Evolutionary conservation across 2,888 invertebrate species (phyloP), one percentile per base, ranked within the genome.

Genomic region (Tanytarsus gracilentus): DNA sequence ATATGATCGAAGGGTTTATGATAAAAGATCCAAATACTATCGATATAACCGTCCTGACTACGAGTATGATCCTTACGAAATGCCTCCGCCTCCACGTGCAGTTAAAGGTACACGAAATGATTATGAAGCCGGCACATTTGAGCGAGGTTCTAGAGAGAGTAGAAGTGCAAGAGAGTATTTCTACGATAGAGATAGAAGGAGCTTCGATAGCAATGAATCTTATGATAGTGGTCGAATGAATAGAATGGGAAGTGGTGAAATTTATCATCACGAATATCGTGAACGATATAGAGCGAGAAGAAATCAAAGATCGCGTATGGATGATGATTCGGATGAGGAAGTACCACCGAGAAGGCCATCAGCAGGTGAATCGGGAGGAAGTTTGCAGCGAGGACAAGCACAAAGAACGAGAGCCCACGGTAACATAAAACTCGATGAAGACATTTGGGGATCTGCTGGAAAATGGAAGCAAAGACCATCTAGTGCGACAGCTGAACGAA

Each of bases 381-480:
- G 73, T 59, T 65, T 74, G 44, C 73, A 73, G 62, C 66, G 74
- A 16, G 70, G 72, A 6, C 4, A 21, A 26, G 40, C 25, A 6
- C 29, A 14, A 9, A 11, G 58, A 11, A 29, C 61, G 8, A 27
- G 18, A 25, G n/a, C n/a, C n/a, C 16, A 50, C 29, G 39, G 21
- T n/a, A 26, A 36, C 27, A 27, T n/a, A 11, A 3, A 27, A 18
- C 6, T 5, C 33, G 39, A 30, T 40, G 53, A 51, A 29, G 56
- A 61, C 25, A 30, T 30, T 8, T 9, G 61, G 71, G 70, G 71
- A 36, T 68, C 70, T 3, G 69, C 69, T 0, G 72, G 72, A 61
- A 74, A 74, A 52, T 79, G 79, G 79, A 78, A 79, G 65, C 33
- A 33, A 44, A 71, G 80, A 48, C 80, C 80, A 1, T 76, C 78